Evolutionary conservation across 2,113 vertebrate genomes (phyloP).

Genomic region (Odocoileus virginianus): DNA sequence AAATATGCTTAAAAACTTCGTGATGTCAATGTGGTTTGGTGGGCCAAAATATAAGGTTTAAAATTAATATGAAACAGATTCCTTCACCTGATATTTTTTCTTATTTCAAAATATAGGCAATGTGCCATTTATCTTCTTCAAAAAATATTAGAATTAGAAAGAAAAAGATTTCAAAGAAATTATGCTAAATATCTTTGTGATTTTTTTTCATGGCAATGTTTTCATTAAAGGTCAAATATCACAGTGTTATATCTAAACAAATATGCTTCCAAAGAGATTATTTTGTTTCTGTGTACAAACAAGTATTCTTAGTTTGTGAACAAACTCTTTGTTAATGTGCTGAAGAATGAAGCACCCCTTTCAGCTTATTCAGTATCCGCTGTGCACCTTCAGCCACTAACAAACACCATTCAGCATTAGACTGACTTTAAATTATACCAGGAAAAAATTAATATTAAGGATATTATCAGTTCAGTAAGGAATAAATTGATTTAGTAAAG

Average conservation of each 20-base stretch:
- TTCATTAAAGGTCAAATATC: neutral
- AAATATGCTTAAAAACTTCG: neutral
- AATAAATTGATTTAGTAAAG: conserved; percentile 56
- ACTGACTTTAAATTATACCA: conserved; percentile 65
- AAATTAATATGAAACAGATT: conserved; percentile 21
- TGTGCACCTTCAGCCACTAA: conserved; percentile 67
- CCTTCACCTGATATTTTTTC: conserved; percentile 34
- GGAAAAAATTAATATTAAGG: conserved; percentile 59
- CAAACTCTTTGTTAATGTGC: conserved; percentile 24
- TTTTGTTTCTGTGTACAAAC: conserved; percentile 26
- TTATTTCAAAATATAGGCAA: conserved; percentile 45
- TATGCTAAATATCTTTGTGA: conserved; percentile 23
- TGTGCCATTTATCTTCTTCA: neutral
- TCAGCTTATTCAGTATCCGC: conserved; percentile 23
- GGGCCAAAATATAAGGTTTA: neutral
- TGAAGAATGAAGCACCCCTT: conserved; percentile 34
- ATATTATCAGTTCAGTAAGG: conserved; percentile 63
- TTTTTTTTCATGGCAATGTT: neutral
- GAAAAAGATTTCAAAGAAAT: conserved; percentile 61
- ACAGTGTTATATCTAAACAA: neutral
- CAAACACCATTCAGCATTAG: conserved; percentile 68
- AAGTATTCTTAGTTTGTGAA: conserved; percentile 42
- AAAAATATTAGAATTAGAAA: conserved; percentile 32
- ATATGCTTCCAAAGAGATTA: neutral
- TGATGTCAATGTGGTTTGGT: neutral